Percentiles rank a stretch among this genome's conserved stretches.
These are phyloP conservation scores for Tethya wilhelma DNA, from an alignment of 37 sponge, comb jelly and placozoan species.

Conservation along the genomic window DNA sequence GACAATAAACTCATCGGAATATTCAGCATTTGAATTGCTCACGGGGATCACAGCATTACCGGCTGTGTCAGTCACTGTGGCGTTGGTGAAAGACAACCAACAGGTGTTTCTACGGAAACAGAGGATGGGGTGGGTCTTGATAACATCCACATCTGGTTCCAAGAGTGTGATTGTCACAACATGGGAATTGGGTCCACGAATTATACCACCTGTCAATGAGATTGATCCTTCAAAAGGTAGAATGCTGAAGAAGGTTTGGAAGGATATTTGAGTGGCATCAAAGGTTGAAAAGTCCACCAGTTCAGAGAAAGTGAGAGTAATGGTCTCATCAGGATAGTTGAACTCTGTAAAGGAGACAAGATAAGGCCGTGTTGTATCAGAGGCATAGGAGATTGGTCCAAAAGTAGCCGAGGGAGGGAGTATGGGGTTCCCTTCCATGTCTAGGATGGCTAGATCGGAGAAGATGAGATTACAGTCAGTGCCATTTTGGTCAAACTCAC, in stretches of 20 bases:
- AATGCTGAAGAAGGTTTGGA: conserved; percentile 83
- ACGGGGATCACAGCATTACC: conserved; percentile 63
- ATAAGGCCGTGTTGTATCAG: conserved; percentile 68
- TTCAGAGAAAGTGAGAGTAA: conserved; percentile 85
- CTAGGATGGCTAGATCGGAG: conserved; percentile 42
- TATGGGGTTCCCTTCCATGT: conserved; percentile 71
- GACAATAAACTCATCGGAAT: conserved; percentile 56
- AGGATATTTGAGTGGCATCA: conserved; percentile 53
- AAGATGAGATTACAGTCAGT: conserved; percentile 70
- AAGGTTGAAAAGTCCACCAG: conserved; percentile 72
- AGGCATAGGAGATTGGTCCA: conserved; percentile 28
- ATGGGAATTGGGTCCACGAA: conserved; percentile 38
- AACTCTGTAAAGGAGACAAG: conserved; percentile 82
- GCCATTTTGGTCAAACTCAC: conserved; percentile 49
- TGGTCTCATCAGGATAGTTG: conserved; percentile 73
- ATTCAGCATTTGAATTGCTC: conserved; percentile 26
- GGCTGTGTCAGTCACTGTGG: conserved; percentile 69
- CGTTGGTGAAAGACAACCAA: conserved; percentile 72
- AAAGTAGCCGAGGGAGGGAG: conserved; percentile 19
- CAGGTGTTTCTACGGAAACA: conserved; percentile 89
- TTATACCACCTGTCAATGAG: conserved; percentile 75
- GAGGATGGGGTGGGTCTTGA: conserved; percentile 71
- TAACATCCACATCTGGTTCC: conserved; percentile 75
- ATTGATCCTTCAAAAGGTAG: conserved; percentile 16
- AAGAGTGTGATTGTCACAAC: conserved; percentile 63